Base-by-base conservation (phyloP, 2,797 vertebrate genomes). In the Molossus molossus region DNA sequence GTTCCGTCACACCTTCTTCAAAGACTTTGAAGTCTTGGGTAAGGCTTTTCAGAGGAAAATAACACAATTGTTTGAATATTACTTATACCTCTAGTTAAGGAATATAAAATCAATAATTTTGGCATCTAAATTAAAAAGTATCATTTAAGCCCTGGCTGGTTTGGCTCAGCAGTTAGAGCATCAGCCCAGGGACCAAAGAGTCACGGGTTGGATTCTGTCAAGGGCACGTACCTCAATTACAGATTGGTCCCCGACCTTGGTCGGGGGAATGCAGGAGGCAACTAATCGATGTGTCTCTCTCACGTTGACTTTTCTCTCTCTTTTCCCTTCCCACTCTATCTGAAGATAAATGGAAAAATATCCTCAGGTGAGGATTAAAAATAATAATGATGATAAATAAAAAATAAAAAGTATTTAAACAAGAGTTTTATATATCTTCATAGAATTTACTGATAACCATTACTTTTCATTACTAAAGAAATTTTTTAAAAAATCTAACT, bases 381-480 rank as follows among this genome's bases (percentile, higher is more conserved):
- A 45, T 45, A 45, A 45, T 45, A 45, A 45, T 45, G 4, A 45
- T 45, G 4, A 45, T 45, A 45, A 45, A 45, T 45, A 45, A 45
- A 45, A 45, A 45, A 45, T 45, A 45, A 45, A 45, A 45, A 45
- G 40, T 45, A 4, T 45, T 79, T 77, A 67, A 67, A 8, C 6
- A 72, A 33, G 53, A 91, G 7, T 95, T 90, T 81, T 37, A 53
- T 18, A 27, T 53, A 17, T 6, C 9, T 11, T 95, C 37, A 50
- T 64, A 91, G 60, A 80, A 90, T 95, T 97, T 83, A 65, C 80
- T 90, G 13, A 60, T 45, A 90, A 83, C 29, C 80, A 29, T 6
- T 48, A 67, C 18, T 37, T 88, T 83, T 79, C 25, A 57, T 65
- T n/a, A 60, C 4, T 73, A 50, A 27, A 50, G 12, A 25, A 48